phyloP scores from a whole-genome alignment of 2,888 invertebrate genomes.

The Cephonodes hylas region DNA sequence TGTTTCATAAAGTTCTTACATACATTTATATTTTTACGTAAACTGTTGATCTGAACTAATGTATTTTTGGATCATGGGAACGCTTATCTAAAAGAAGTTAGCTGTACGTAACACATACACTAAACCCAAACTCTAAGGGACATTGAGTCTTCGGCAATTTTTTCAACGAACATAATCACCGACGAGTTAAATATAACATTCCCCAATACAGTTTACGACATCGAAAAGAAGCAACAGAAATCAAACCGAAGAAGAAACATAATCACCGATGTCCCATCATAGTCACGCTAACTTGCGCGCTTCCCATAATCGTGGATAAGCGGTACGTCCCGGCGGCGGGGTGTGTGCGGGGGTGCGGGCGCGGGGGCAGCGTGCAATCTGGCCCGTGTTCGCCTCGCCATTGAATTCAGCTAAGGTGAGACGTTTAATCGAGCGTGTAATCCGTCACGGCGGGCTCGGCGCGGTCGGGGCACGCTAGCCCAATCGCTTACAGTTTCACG shows the following conservation, averaged over 20 bases:
- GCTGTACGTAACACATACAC: no score
- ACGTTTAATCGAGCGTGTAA: slow-evolving; percentile 35
- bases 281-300: background rate
- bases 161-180: no score
- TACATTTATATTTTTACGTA: no score
- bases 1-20: no score
- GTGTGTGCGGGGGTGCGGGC: slow-evolving; percentile 17
- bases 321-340: slow-evolving; percentile 12
- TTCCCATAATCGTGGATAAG: background rate
- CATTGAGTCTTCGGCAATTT: no score
- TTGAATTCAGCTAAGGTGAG: slow-evolving; percentile 31
- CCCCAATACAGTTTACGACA: no score
- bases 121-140: no score
- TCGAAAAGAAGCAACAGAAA: background rate
- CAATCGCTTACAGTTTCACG: slow-evolving; percentile 24
- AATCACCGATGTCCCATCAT: background rate
- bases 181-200: no score
- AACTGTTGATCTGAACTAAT: no score
- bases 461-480: background rate
- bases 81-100: no score
- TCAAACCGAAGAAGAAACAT: background rate
- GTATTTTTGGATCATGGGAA: no score
- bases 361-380: slow-evolving; percentile 4
- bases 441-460: slow-evolving; percentile 21
- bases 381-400: slow-evolving; percentile 11